Base-by-base conservation (phyloP, 2,888 invertebrate genomes). In the Mantis religiosa region DNA sequence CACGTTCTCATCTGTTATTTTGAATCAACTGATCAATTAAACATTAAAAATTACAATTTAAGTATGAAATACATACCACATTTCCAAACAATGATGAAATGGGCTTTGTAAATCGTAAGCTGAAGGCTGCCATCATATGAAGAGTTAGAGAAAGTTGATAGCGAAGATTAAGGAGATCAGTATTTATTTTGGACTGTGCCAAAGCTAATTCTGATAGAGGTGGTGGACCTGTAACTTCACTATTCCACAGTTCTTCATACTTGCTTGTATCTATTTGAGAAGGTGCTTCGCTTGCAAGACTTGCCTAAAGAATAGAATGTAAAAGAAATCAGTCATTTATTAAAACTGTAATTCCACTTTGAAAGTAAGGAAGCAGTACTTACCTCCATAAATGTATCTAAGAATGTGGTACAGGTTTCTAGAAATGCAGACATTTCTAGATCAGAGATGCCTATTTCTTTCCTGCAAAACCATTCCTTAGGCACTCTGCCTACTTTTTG, bases 401-500 rank as follows among this genome's bases (percentile, higher is more conserved):
- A 92, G 91, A 95, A 94, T 54, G 93, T 92, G 85, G 93, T 93
- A 89, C 94, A 93, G 54, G 93, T 92, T 34, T 93, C 92, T 9
- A 95, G 91, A 91, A 93, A 93, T 47, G 88, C 89, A 7, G 92
- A 91, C 27, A 93, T 93, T 91, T 95, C 95, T 2, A 94, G 93
- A 90, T 96, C 96, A 7, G 96, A 95, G 90, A 97, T 94, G 20
- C 96, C 96, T 34, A 97, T 94, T 90, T 97, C 97, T 93, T 97
- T 97, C 89, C 95, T 94, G 91, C 97, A 98, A 87, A 98, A 94
- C 90, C 97, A 95, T 91, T 98, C 98, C 93, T 97, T 98, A 0
- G 98, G 98, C 87, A 97, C 93, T 92, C 97, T 97, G 0, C 98
- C 97, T 6, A 96, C 95, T 93, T 96, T 98, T 92, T 97, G 97